These are phyloP conservation scores for Eulacestoma nigropectus DNA, from an alignment of 2,113 vertebrate species.

Conservation along the genomic window DNA sequence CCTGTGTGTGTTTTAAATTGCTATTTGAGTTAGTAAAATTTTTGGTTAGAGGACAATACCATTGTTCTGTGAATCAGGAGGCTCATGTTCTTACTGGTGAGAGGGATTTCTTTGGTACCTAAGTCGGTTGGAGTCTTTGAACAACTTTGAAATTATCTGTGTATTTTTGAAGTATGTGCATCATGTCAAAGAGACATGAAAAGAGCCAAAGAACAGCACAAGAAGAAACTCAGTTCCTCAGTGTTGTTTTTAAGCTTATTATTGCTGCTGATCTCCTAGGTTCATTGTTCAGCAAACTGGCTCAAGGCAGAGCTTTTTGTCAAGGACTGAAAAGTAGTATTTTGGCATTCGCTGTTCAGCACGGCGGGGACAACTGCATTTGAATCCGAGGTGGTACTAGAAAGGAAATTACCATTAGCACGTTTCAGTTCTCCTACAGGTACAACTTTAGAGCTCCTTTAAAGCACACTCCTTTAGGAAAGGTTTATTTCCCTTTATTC, in stretches of 20 bases:
- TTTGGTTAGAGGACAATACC: background rate
- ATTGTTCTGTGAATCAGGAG: background rate
- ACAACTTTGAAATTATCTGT: background rate
- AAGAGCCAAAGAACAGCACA: background rate
- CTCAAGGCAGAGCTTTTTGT: constrained; percentile 34
- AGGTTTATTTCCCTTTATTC: background rate
- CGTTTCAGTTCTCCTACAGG: background rate
- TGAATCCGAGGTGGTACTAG: background rate
- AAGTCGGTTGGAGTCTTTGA: background rate
- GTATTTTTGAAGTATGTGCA: background rate
- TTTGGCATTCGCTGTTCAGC: background rate
- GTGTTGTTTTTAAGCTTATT: constrained; percentile 37
- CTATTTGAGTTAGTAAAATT: background rate
- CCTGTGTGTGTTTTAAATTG: background rate
- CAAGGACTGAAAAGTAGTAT: constrained; percentile 17
- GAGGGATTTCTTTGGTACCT: background rate
- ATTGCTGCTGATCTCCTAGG: constrained; percentile 17
- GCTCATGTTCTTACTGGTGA: background rate
- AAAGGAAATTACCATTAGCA: constrained; percentile 30
- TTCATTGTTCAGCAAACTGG: background rate
- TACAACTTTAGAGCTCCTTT: background rate
- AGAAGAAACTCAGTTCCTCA: background rate
- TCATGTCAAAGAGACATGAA: background rate
- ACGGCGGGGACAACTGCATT: background rate
- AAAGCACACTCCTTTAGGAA: background rate